Evolutionary conservation across 2,888 invertebrate species (phyloP), one percentile per base, ranked within the genome.

Genomic region (Liodrosophila aerea): DNA sequence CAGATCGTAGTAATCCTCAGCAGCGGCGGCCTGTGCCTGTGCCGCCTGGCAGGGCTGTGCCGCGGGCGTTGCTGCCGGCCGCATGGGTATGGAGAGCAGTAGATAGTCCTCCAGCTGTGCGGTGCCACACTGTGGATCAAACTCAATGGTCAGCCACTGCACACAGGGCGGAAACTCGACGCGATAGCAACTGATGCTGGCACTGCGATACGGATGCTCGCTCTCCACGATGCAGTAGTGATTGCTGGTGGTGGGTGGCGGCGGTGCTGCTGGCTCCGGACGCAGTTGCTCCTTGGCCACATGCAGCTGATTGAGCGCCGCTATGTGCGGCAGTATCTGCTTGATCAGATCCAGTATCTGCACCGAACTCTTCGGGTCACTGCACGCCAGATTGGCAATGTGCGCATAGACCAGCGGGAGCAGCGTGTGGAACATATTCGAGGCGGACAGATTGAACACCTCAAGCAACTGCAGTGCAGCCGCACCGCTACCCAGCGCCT

Each of bases 141-240:
- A 98, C 91, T 98, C 98, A 4, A 99, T 91, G 9, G 96, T 95
- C 87, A 99, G 92, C 96, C 98, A 98, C 70, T 96, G 95, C 0
- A 99, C 96, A 69, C 92, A 92, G 1, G 94, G 92, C 0, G 98
- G 97, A 90, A 99, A 98, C 34, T 94, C 92, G 7, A 98, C 97
- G 89, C 95, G 95, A 58, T 85, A 96, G 87, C 96, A 96, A 34
- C 94, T 93, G 29, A 97, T 94, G 12, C 94, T 93, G 0, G 97
- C 94, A 34, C 96, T 95, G 89, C 96, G 96, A 90, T 99, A 99
- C 0, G 99, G 99, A 91, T 99, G 99, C 34, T 98, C 97, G 88
- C 98, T 98, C 91, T 99, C 98, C 1, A 98, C 93, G 92, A 96
- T 94, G 3, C 97, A 95, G 88, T 96, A 97, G 90, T 96, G 96